These are phyloP conservation scores for Pithecia hirsuta DNA, from an alignment of 2,797 vertebrate genomes.

Conservation along the genomic window DNA sequence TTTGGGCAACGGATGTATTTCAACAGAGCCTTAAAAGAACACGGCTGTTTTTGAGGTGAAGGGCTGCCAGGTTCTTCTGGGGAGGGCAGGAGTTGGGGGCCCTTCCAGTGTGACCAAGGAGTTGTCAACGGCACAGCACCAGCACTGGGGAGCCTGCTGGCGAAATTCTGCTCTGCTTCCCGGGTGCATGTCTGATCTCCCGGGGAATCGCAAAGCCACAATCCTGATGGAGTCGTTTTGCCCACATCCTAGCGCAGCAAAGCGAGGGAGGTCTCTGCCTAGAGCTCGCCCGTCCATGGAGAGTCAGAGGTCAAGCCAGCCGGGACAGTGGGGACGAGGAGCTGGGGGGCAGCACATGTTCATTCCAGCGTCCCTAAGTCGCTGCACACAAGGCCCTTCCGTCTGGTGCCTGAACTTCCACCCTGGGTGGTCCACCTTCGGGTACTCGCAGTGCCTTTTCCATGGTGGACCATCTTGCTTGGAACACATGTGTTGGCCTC, in stretches of 20 bases:
- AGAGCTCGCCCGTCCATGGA: not conserved
- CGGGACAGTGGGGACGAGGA: too few species aligned
- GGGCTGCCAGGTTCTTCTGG: not conserved
- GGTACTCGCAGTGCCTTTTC: not conserved
- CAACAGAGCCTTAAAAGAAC: not conserved
- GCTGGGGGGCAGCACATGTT: fast-evolving
- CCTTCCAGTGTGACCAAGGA: not conserved
- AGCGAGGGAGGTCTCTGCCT: not conserved
- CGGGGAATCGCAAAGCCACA: not conserved
- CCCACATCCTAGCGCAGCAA: not conserved
- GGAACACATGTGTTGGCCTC: not conserved
- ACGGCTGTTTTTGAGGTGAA: not conserved
- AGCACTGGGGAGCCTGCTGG: not conserved
- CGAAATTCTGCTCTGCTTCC: not conserved
- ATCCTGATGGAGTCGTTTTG: not conserved
- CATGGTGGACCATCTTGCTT: not conserved
- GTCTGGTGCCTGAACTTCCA: not conserved
- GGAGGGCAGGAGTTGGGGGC: not conserved
- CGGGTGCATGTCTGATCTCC: not conserved
- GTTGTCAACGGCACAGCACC: not conserved
- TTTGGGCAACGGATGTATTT: not conserved
- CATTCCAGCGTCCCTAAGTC: not conserved
- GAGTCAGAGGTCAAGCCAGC: not conserved
- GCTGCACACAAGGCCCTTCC: not conserved
- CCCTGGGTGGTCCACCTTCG: not conserved